phyloP scores from a whole-genome alignment of 1,140 invertebrate species.

The Araneus ventricosus region DNA sequence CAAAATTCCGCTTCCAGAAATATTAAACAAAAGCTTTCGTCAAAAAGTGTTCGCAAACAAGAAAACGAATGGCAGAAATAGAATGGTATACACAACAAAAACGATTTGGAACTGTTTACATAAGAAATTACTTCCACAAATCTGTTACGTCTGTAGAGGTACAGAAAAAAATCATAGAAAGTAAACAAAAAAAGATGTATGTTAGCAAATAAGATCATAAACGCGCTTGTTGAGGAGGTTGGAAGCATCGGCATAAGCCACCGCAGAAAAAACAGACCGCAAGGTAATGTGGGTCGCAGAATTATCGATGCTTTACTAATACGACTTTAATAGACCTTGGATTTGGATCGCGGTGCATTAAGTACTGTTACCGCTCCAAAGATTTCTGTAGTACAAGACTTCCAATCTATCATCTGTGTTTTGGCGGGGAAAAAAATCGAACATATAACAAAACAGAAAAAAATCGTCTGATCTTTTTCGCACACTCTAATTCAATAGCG shows the following conservation, averaged over 20 bases:
- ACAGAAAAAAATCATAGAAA: neutral
- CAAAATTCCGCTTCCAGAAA: no score
- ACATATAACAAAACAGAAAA: no score
- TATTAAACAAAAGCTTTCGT: no score
- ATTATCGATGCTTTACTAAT: slow-evolving; percentile 51
- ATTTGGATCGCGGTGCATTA: neutral
- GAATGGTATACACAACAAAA: neutral
- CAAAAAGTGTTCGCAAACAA: neutral
- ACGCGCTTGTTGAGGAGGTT: neutral
- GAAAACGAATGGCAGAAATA: neutral
- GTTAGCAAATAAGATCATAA: neutral
- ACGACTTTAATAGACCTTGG: slow-evolving; percentile 46
- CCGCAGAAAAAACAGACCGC: slow-evolving; percentile 10
- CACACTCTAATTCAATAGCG: no score
- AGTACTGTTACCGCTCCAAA: neutral
- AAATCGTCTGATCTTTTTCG: no score
- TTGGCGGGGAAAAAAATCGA: neutral
- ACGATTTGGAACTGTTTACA: neutral
- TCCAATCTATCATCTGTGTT: neutral
- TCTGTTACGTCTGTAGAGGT: neutral
- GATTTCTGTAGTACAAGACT: neutral
- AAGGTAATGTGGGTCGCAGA: slow-evolving; percentile 14
- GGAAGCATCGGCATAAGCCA: neutral
- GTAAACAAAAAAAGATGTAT: neutral
- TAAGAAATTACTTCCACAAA: neutral